Evolutionary conservation across 2,797 vertebrate genomes (phyloP).

Genomic region (Morus bassanus): DNA sequence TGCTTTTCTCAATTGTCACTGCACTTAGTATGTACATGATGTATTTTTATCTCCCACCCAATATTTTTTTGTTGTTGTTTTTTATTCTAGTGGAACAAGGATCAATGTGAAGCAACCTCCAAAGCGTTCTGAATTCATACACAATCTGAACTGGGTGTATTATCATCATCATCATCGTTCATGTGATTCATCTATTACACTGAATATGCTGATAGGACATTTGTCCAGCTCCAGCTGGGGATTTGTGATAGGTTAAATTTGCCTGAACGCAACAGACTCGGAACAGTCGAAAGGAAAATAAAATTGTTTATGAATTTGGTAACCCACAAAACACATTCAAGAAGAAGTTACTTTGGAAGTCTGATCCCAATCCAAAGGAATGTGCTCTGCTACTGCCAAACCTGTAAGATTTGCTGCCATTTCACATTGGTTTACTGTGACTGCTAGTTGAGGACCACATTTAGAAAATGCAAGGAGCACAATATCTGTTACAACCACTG

Average conservation of each 20-base stretch:
- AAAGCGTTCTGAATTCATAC: neutral
- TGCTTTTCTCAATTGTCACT: neutral
- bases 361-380: conserved; percentile 18
- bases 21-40: neutral
- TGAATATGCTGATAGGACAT: neutral
- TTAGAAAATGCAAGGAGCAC: conserved; percentile 34
- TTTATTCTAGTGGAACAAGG: neutral
- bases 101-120: neutral
- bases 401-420: conserved; percentile 19
- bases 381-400: conserved; percentile 35
- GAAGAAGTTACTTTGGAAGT: neutral
- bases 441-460: neutral
- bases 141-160: neutral
- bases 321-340: conserved; percentile 28
- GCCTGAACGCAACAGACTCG: neutral
- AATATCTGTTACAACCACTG: conserved; percentile 24
- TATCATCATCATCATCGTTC: neutral
- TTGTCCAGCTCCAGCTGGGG: neutral
- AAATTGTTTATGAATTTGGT: conserved; percentile 1
- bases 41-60: neutral
- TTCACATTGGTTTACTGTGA: neutral
- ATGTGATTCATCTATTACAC: neutral
- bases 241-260: neutral
- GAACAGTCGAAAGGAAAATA: conserved; percentile 14
- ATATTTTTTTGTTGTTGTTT: neutral